Percentiles rank a stretch among this genome's conserved stretches.
phyloP scores from a whole-genome alignment of 2,113 vertebrate species.

The Neopipo cinnamomea region DNA sequence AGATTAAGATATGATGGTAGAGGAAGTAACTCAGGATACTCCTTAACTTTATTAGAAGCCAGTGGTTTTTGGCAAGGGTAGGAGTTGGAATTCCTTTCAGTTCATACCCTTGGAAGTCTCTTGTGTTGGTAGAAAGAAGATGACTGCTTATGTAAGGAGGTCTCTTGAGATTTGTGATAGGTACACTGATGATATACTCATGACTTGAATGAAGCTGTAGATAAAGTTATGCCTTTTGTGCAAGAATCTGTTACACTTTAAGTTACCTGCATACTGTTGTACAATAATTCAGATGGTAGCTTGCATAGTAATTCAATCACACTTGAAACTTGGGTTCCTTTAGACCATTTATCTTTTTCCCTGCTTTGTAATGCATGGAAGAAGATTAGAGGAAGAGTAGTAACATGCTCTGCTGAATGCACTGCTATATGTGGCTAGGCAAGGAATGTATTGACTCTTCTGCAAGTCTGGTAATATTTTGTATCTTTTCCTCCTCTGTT shows the following conservation, averaged over 20 bases:
- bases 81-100: neutral
- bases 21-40: neutral
- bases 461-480: neutral
- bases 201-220: neutral
- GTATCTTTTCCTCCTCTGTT: neutral
- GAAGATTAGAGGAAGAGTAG: neutral
- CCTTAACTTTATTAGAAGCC: neutral
- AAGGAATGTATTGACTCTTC: neutral
- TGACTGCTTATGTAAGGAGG: neutral
- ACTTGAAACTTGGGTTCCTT: neutral
- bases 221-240: neutral
- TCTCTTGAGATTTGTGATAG: neutral
- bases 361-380: neutral
- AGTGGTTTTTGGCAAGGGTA: neutral
- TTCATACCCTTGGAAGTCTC: neutral
- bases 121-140: neutral
- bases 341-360: neutral
- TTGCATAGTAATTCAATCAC: neutral
- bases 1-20: neutral
- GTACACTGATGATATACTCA: neutral
- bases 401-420: neutral
- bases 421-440: neutral
- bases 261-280: neutral
- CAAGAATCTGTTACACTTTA: neutral
- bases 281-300: neutral